Base-by-base conservation (phyloP, 1,140 invertebrate species). In the Epicauta chinensis region DNA sequence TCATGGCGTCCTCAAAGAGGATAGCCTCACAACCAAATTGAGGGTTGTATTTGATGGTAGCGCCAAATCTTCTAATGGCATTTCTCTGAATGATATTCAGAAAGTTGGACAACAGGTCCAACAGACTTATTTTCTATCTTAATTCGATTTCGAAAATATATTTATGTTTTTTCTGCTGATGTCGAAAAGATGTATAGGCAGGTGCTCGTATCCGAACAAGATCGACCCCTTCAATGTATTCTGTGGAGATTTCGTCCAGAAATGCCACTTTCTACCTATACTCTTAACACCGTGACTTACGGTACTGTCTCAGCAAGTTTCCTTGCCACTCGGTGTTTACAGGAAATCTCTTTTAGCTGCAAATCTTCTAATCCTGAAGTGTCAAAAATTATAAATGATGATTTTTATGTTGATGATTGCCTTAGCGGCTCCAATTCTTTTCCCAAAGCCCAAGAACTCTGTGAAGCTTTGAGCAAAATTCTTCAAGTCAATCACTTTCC, bases 391-490 rank as follows among this genome's bases (percentile, higher is more conserved):
- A 65, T 72, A 4, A 36, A 53, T 29, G 52, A 35, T 1, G 68
- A 74, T 64, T 71, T 75, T 47, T 76, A 75, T 43, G 68, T 75
- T 1, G 74, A 77, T 60, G 74, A 77, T 60, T 16, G 74, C 2
- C 36, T 73, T 5, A 67, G 67, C 1, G 69, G 71, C 1, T 37
- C 53, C n/a, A 48, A 73, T 48, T 45, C 13, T 29, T n/a, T n/a
- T 2, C 60, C n/a, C 32, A 60, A 41, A 14, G 35, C 12, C 9
- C 46, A 4, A 35, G 41, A 15, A 32, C 7, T 14, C 44, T 48
- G 10, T 36, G 45, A 37, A 47, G 62, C 23, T 40, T n/a, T 0
- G 23, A 38, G 0, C 14, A 64, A 15, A 39, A 66, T n/a, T n/a
- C 7, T 1, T 15, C 14, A 4, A 56, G 44, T 2, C 55, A 62